Conservation (phyloP, 2,797 vertebrate species). For the Naso thynnoides region DNA sequence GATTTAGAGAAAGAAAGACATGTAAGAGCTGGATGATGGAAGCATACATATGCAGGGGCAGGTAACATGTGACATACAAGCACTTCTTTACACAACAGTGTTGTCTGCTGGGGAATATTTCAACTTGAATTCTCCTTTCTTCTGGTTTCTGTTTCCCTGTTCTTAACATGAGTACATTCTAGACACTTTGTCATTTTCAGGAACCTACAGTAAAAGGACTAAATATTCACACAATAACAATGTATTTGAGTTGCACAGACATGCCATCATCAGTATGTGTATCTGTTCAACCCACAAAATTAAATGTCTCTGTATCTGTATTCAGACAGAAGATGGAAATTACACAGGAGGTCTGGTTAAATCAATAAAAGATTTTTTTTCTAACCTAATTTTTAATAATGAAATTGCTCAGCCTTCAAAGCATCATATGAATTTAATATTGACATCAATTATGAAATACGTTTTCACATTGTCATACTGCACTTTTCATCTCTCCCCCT, state of each 20-base stretch:
- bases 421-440: too few species aligned
- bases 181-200: not conserved
- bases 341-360: too few species aligned
- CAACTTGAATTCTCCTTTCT: constrained; percentile 8
- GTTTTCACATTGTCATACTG: too few species aligned
- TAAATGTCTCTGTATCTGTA: too few species aligned
- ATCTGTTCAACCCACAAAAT: too few species aligned
- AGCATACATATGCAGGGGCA: constrained; percentile 17
- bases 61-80: constrained; percentile 27
- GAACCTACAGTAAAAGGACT: not conserved
- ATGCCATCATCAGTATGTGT: too few species aligned
- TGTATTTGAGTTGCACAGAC: not conserved
- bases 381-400: too few species aligned
- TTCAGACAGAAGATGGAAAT: too few species aligned
- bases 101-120: constrained; percentile 13
- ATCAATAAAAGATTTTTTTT: too few species aligned
- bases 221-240: not conserved
- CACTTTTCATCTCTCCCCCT: too few species aligned
- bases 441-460: too few species aligned
- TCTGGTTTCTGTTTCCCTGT: constrained; percentile 6
- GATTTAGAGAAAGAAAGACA: constrained; percentile 23
- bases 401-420: too few species aligned
- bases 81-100: constrained; percentile 6
- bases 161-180: constrained; percentile 6
- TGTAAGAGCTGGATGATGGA: constrained; percentile 31